A percentile compares a stretch with the other conserved stretches of the same genome.
phyloP scores from a whole-genome alignment of 2,113 vertebrate species.

The Benitochromis conjunctus region DNA sequence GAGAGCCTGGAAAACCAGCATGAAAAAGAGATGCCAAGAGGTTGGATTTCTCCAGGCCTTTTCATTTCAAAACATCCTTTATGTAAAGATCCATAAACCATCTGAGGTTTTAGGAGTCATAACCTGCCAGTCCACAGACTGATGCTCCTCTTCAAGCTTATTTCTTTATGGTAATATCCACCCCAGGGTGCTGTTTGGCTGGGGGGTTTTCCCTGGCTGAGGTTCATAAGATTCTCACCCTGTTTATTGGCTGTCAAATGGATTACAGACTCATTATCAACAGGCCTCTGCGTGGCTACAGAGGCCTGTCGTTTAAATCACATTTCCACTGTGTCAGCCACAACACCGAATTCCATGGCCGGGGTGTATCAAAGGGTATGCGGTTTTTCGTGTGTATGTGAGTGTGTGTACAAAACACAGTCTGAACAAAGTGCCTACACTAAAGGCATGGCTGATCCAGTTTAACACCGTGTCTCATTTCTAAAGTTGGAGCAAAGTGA shows the following conservation, averaged over 20 bases:
- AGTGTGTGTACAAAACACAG: not conserved
- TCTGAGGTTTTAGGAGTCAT: not conserved
- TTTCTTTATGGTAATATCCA: slow-evolving; percentile 34
- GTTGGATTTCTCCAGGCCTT: slow-evolving; percentile 10
- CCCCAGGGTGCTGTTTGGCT: slow-evolving; percentile 33
- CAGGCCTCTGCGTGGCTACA: slow-evolving; percentile 6
- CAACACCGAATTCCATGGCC: slow-evolving; percentile 9
- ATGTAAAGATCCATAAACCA: slow-evolving; percentile 16
- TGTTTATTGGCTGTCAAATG: slow-evolving; percentile 53
- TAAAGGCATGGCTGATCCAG: slow-evolving; percentile 31
- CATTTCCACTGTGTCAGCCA: slow-evolving; percentile 48
- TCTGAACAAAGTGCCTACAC: not conserved
- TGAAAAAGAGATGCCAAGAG: slow-evolving; percentile 50
- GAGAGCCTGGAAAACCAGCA: slow-evolving; percentile 9
- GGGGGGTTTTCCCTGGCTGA: not conserved
- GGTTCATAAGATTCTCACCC: slow-evolving; percentile 22
- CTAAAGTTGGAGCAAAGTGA: slow-evolving; percentile 42
- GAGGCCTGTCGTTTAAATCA: slow-evolving; percentile 22
- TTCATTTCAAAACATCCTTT: slow-evolving; percentile 27
- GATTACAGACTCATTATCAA: slow-evolving; percentile 62
- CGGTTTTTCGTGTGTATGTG: not conserved
- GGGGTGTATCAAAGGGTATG: not conserved
- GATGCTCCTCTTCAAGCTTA: not conserved
- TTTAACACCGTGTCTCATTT: slow-evolving; percentile 36
- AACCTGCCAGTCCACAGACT: slow-evolving; percentile 5